Base-by-base conservation (phyloP, 1,140 invertebrate genomes). In the Acromyrmex heyeri region DNA sequence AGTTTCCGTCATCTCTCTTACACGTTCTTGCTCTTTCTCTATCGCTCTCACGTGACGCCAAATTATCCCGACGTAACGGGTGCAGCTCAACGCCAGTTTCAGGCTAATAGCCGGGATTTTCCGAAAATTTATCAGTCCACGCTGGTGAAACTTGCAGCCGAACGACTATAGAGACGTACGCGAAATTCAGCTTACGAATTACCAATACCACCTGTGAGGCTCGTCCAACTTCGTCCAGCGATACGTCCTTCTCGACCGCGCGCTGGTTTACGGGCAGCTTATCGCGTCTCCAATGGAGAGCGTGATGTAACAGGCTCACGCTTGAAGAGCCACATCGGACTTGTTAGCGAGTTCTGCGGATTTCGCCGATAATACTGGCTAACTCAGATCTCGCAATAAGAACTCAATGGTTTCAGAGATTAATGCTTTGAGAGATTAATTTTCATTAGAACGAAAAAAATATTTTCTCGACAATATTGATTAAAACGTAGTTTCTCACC, bases 61-160 rank as follows among this genome's bases (percentile, higher is more conserved):
- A 92, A 91, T 92, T 91, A 88, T 91, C 85, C 62, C 50, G 14
- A 27, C 72, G 75, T 61, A 75, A 62, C 62, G 76, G 48, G 30
- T 18, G 27, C 44, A 61, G 57, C 50, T 65, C 87, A 67, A 81
- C 57, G 69, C 76, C 61, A 64, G 89, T 77, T 85, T 64, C 89
- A 24, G 48, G 57, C 76, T 89, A 92, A 92, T 91, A 88, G 91
- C 85, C 62, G 24, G 79, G 91, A 89, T 90, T 91, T 69, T 85
- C 62, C 53, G 86, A 86, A 91, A 92, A 92, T 92, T 92, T 92
- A 92, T 92, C 72, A 86, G 61, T 21, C 38, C 27, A 18, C 10
- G 7, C 44, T 77, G 24, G 64, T 21, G 62, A 88, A 91, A 91
- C 86, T 90, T 62, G 62, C 75, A 53, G 50, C 75, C 44, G 21